Percentiles rank a stretch among this genome's conserved stretches.
Evolutionary conservation across 2,113 vertebrate species (phyloP).

Genomic region (Caranx ignobilis): DNA sequence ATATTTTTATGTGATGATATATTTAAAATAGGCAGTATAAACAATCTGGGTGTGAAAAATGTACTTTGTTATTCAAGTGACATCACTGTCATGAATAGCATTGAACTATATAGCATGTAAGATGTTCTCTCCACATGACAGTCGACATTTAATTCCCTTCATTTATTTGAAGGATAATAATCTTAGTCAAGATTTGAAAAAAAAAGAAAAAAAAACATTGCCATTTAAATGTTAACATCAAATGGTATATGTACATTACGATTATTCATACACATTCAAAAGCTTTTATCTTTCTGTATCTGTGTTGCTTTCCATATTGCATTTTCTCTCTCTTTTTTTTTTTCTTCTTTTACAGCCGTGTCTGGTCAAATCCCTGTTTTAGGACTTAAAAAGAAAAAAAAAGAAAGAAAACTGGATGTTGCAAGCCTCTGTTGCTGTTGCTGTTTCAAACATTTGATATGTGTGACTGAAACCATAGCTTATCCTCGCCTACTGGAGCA

Average conservation of each 20-base stretch:
- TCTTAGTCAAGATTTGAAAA: not conserved
- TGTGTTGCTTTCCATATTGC: not conserved
- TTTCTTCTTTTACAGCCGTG: not conserved
- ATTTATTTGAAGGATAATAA: not conserved
- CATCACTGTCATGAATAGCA: not conserved
- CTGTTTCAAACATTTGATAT: constrained; percentile 78
- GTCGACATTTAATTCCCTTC: not conserved
- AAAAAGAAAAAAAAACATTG: constrained; percentile 1
- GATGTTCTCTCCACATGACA: not conserved
- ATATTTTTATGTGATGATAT: not conserved
- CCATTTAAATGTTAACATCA: constrained; percentile 51
- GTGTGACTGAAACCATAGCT: constrained; percentile 83
- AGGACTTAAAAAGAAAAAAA: constrained; percentile 40
- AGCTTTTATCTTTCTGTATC: constrained; percentile 36
- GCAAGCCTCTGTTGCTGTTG: constrained; percentile 73
- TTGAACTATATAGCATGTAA: not conserved
- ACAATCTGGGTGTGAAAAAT: not conserved
- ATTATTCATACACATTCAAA: constrained; percentile 42
- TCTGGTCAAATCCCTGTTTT: constrained; percentile 60
- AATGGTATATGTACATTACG: constrained; percentile 38
- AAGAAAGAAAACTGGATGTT: constrained; percentile 52
- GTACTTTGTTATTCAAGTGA: not conserved
- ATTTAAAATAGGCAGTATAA: not conserved
- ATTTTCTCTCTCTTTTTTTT: not conserved
- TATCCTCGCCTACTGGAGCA: constrained; percentile 79